Evolutionary conservation across 2,113 vertebrate genomes (phyloP), one percentile per base, ranked within the genome.

Genomic region (Lophochroa leadbeateri): DNA sequence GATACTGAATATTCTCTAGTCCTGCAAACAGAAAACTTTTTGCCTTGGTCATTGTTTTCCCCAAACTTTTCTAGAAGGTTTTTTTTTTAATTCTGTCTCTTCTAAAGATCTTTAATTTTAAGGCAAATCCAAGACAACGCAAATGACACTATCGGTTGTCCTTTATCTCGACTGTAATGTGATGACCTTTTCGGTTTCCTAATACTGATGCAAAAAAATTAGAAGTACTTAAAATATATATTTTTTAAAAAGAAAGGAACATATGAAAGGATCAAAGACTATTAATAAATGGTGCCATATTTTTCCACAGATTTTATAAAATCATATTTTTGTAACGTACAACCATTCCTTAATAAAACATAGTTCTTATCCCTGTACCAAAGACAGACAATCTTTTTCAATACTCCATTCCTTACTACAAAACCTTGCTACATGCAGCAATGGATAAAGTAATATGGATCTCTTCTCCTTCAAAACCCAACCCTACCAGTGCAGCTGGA

Each of bases 301-400:
- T 92, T 95, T 86, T 96, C 90, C 90, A 68, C 21, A 81, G 55
- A 49, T 58, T 94, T 64, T 71, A 75, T 82, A 82, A 19, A 82
- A 52, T 29, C 82, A 35, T 93, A 93, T 76, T 96, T 97, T 93
- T 91, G 43, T 90, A 94, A 31, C 33, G 25, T 46, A 37, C 6
- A 35, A 29, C 12, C 85, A 82, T 39, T 82, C 67, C 24, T 80
- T 46, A 92, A 80, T 77, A 88, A 91, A 71, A 13, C 41, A 57
- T 11, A 64, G 55, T 17, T 71, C 64, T 80, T 47, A 47, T 17
- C 46, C 69, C 69, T 25, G 14, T 68, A 57, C 86, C 69, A 92
- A 94, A 71, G 10, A 70, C 35, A 89, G 79, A 61, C 4, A 75
- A 68, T 47, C 72, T 84, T 50, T 68, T 81, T 52, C 83, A 64